Percentiles rank a stretch among this genome's conserved stretches.
Conservation (phyloP, 2,888 invertebrate genomes). For the Rhopalosiphum nymphaeae region DNA sequence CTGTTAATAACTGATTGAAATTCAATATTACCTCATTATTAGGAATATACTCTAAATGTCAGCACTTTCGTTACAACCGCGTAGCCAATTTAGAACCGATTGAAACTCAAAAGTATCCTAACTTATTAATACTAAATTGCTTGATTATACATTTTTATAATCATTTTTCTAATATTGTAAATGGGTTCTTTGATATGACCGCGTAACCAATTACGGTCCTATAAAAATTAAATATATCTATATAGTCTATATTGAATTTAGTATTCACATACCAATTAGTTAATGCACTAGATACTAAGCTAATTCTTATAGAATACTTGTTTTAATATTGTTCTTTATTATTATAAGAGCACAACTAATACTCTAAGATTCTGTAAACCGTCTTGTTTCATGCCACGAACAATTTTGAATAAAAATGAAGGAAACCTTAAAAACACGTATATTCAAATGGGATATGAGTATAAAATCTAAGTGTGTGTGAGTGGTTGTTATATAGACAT, state of each 20-base stretch:
- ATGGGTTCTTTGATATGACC: neutral
- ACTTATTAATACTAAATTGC: neutral
- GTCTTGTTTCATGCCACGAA: neutral
- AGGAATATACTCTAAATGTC: neutral
- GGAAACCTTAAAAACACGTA: slow-evolving; percentile 14
- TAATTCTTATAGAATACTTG: neutral
- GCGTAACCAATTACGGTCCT: neutral
- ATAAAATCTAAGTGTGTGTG: neutral
- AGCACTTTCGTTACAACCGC: neutral
- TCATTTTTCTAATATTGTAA: neutral
- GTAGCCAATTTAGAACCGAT: neutral
- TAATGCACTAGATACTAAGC: neutral
- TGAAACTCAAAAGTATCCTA: neutral
- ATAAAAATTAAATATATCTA: neutral
- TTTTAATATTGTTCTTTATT: neutral
- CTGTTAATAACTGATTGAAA: neutral
- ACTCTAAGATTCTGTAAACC: neutral
- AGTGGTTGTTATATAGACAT: neutral
- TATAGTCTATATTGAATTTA: neutral
- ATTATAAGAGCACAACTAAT: neutral
- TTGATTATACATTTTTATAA: neutral
- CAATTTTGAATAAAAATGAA: neutral
- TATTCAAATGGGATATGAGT: slow-evolving; percentile 15
- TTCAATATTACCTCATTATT: neutral
- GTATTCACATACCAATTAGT: neutral